Evolutionary conservation across 2,888 invertebrate genomes (phyloP).

Genomic region (Folsomia candida): DNA sequence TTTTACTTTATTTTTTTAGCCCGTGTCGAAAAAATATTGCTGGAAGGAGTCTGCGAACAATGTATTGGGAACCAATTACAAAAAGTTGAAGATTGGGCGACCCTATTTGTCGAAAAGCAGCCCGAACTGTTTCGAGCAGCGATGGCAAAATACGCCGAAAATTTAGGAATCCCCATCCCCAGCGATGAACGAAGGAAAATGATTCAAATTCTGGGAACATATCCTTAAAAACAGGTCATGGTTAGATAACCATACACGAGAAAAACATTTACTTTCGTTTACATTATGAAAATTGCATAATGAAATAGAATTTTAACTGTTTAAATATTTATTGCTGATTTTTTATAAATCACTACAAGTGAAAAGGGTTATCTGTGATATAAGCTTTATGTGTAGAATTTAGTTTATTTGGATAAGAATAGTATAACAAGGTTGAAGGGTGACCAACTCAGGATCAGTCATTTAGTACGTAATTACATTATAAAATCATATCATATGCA

Average conservation of each 20-base stretch:
- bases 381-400: not conserved
- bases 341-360: not conserved
- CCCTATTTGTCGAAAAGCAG: constrained; percentile 30
- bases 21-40: constrained; percentile 35
- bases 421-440: too few species aligned
- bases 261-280: not conserved
- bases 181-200: constrained; percentile 34
- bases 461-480: too few species aligned
- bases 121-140: constrained; percentile 37
- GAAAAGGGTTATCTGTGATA: not conserved
- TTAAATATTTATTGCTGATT: not conserved
- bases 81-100: constrained; percentile 33
- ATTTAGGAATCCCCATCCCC: constrained; percentile 30
- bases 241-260: too few species aligned
- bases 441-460: too few species aligned
- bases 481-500: too few species aligned
- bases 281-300: not conserved
- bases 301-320: not conserved
- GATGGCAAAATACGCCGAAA: constrained; percentile 41
- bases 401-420: too few species aligned
- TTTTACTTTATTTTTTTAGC: constrained; percentile 26
- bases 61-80: constrained; percentile 34
- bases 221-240: constrained; percentile 15
- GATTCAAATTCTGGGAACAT: constrained; percentile 30
- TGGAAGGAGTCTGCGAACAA: constrained; percentile 32